These are phyloP conservation scores for Channa argus DNA, from an alignment of 2,113 vertebrate species.

Conservation along the genomic window DNA sequence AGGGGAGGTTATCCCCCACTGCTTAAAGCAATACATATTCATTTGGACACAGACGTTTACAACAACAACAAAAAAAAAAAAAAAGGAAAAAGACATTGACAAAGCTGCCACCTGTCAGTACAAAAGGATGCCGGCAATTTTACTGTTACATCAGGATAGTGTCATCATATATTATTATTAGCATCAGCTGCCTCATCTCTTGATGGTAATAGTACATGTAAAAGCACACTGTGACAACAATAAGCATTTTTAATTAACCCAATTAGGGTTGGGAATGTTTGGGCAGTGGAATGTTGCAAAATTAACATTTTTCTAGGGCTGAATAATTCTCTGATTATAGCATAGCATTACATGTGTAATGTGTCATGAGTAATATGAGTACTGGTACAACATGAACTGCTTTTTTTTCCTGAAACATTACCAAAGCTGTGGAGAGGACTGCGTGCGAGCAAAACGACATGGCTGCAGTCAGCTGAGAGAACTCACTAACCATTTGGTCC, in stretches of 20 bases:
- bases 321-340: conserved; percentile 44
- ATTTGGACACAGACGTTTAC: conserved; percentile 53
- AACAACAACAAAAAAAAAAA: conserved; percentile 37
- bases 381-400: conserved; percentile 30
- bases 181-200: conserved; percentile 64
- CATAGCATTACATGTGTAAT: conserved; percentile 10
- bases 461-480: background rate
- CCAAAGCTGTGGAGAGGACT: background rate
- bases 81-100: conserved; percentile 33
- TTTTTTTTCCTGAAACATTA: conserved; percentile 17
- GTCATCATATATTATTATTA: conserved; percentile 48
- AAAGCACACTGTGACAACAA: conserved; percentile 68
- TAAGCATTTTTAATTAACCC: conserved; percentile 75
- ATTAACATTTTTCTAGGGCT: conserved; percentile 28
- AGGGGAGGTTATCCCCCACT: conserved; percentile 14
- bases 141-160: conserved; percentile 29
- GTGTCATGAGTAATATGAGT: background rate
- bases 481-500: conserved; percentile 25
- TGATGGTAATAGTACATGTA: conserved; percentile 72
- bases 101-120: conserved; percentile 65
- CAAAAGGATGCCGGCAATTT: conserved; percentile 22
- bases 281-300: conserved; percentile 52
- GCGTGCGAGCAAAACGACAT: background rate
- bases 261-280: too few relatives aligned
- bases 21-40: conserved; percentile 59